Base-by-base conservation (phyloP, 2,113 vertebrate genomes). In the Hipposideros armiger region DNA sequence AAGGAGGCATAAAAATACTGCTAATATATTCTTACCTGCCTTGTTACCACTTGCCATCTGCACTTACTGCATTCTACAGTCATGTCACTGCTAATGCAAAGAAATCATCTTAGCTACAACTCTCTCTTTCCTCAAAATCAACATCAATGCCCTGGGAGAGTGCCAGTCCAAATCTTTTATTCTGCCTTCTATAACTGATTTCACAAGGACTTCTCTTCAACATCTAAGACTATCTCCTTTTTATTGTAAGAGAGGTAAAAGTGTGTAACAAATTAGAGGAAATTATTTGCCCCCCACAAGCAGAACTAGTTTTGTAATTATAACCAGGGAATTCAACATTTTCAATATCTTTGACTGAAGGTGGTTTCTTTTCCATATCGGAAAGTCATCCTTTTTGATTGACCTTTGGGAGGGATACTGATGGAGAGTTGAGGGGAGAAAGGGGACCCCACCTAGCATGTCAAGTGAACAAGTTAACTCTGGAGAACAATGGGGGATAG, bases 21-120 rank as follows among this genome's bases (percentile, higher is more conserved):
- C 67, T 73, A 95, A 88, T 92, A 78, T 72, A 91, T 92, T 91
- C 80, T 85, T 92, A 87, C 92, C 88, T 95, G 87, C 50, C 94
- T 90, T 92, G 50, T 96, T 95, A 95, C 81, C 70, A 70, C 69
- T 73, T 83, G 52, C 85, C 62, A 86, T 82, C 90, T 98, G 88
- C 72, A 86, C 62, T 78, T 93, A 66, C 45, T 97, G 72, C 15
- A 17, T 82, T 94, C 87, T 87, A 78, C 13, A 92, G 69, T 91
- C 85, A 78, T 67, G 88, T 94, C 30, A 76, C 17, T 85, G 45
- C 0, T 67, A 83, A 90, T 76, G 94, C 60, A 94, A 94, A 89
- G 45, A 96, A 73, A 86, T 91, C 50, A 60, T 78, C 88, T 96
- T 85, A 82, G 74, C 70, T 93, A 90, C 60, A 64, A 77, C 50